phyloP scores from a whole-genome alignment of 2,797 vertebrate genomes.

The Tolypeutes matacus region DNA sequence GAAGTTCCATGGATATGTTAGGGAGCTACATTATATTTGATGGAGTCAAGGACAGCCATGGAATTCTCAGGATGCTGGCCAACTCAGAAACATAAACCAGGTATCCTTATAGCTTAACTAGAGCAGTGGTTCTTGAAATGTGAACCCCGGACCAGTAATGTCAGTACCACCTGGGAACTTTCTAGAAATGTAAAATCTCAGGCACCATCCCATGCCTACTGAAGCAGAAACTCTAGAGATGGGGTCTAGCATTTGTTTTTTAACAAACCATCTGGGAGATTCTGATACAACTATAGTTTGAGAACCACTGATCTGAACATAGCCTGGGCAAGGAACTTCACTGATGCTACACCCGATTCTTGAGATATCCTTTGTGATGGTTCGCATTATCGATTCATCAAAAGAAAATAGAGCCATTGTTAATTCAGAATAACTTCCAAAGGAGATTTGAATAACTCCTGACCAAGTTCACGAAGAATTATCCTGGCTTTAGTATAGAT shows the following conservation, averaged over 20 bases:
- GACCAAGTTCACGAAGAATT: constrained; percentile 47
- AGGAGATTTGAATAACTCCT: constrained; percentile 27
- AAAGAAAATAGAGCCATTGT: background rate
- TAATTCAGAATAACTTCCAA: constrained; percentile 27
- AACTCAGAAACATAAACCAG: background rate
- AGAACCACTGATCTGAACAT: background rate
- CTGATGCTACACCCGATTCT: background rate
- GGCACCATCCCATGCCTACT: background rate
- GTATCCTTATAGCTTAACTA: background rate
- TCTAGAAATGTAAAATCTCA: background rate
- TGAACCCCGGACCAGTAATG: background rate
- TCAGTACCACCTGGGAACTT: background rate
- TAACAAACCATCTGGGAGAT: background rate
- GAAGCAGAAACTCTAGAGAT: background rate
- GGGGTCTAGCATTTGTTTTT: background rate
- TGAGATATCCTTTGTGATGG: background rate
- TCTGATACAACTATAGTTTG: background rate
- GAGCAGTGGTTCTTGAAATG: background rate
- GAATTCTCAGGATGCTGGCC: background rate
- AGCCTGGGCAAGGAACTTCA: constrained; percentile 32
- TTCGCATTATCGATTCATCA: constrained; percentile 24
- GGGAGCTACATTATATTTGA: background rate
- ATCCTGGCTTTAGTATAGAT: constrained; percentile 32
- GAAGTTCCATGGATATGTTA: background rate
- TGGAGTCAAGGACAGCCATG: background rate